A percentile compares a stretch with the other conserved stretches of the same genome.
phyloP scores from a whole-genome alignment of 2,113 vertebrate genomes.

The Bos javanicus region DNA sequence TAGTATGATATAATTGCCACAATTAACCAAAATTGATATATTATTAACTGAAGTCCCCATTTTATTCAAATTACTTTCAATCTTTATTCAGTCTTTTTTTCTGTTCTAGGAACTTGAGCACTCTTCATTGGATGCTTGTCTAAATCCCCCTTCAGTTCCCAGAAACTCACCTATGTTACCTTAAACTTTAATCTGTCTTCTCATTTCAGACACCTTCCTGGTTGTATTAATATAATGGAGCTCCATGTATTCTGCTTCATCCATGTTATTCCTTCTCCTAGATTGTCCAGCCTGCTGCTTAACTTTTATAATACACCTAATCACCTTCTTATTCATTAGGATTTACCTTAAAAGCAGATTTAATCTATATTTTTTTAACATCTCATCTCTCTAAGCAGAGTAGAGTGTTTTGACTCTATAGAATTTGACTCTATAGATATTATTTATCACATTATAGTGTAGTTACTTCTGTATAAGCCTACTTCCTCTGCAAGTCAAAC shows the following conservation, averaged over 20 bases:
- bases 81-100: not conserved
- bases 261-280: not conserved
- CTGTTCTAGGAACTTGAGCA: too few species aligned
- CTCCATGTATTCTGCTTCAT: not conserved
- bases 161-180: fast-evolving
- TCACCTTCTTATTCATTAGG: too few species aligned
- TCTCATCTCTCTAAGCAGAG: not conserved
- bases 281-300: not conserved
- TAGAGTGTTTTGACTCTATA: not conserved
- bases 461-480: not conserved
- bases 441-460: not conserved
- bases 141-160: not conserved
- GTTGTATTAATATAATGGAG: not conserved
- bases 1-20: not conserved
- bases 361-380: not conserved
- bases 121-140: not conserved
- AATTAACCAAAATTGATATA: not conserved
- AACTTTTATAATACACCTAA: not conserved
- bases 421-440: not conserved
- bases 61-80: not conserved
- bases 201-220: not conserved
- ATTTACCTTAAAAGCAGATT: not conserved
- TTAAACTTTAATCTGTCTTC: not conserved
- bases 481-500: too few species aligned
- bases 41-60: not conserved